Percentiles rank a stretch among this genome's conserved stretches.
These are phyloP conservation scores for Hydra vulgaris DNA, from an alignment of 30 jellyfish, hydroid and myxozoan genomes.

Conservation along the genomic window DNA sequence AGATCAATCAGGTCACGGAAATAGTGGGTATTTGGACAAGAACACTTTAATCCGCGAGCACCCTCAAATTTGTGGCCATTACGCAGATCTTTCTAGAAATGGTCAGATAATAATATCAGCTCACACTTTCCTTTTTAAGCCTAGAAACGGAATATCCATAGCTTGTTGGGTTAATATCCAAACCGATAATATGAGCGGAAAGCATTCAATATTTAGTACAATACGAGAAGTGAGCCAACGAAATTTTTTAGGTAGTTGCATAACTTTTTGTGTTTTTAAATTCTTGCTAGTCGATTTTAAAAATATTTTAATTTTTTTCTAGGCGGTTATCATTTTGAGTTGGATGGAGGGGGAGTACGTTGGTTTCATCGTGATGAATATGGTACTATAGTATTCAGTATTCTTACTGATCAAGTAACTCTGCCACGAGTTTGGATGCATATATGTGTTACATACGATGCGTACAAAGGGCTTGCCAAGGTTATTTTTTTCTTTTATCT, in stretches of 20 bases:
- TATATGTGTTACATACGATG: conserved; percentile 82
- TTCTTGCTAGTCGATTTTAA: too few species aligned
- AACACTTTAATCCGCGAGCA: conserved; percentile 54
- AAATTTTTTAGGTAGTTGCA: conserved; percentile 48
- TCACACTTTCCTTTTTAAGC: conserved; percentile 77
- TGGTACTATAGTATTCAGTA: conserved; percentile 54
- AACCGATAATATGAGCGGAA: conserved; percentile 40
- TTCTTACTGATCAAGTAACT: conserved; percentile 56
- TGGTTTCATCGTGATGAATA: conserved; percentile 93
- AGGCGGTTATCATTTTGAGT: conserved; percentile 98
- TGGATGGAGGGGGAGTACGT: conserved; percentile 80
- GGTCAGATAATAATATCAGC: conserved; percentile 77
- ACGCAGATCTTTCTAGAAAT: conserved; percentile 70
- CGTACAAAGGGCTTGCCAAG: conserved; percentile 67
- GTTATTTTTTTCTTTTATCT: conserved; percentile 14
- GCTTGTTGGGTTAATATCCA: conserved; percentile 95
- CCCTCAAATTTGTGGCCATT: conserved; percentile 95
- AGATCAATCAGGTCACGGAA: conserved; percentile 90
- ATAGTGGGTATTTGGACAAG: conserved; percentile 63
- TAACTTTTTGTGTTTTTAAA: background rate
- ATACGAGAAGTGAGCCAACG: conserved; percentile 48
- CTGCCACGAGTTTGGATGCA: conserved; percentile 94
- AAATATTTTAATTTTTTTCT: too few species aligned
- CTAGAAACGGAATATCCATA: conserved; percentile 81
- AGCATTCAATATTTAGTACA: conserved; percentile 79